These are phyloP conservation scores for Australoheros scitulus DNA, from an alignment of 2,113 vertebrate genomes.

Conservation along the genomic window DNA sequence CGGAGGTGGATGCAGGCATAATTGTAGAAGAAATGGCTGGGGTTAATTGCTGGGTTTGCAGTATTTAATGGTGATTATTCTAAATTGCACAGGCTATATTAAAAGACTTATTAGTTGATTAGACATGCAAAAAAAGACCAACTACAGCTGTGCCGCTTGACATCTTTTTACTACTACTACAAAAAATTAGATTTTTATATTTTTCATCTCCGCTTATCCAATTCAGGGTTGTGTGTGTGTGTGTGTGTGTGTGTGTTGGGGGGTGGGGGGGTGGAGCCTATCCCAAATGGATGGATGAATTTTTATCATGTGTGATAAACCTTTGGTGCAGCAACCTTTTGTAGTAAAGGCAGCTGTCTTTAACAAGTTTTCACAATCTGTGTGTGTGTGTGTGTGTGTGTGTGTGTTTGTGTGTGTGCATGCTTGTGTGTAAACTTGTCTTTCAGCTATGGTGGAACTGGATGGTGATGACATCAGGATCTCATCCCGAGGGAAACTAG, in stretches of 20 bases:
- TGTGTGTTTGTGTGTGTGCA: neutral
- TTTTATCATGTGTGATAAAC: neutral
- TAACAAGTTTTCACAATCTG: neutral
- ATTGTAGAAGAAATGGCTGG: slow-evolving; percentile 49
- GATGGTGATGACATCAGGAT: slow-evolving; percentile 93
- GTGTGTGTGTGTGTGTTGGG: no score
- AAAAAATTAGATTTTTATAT: neutral
- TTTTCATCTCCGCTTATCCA: neutral
- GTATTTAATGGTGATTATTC: slow-evolving; percentile 43
- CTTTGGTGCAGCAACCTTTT: neutral
- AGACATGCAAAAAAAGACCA: slow-evolving; percentile 28
- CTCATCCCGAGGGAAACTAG: slow-evolving; percentile 91
- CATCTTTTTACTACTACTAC: neutral
- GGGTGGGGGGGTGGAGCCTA: no score
- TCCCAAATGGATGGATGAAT: neutral
- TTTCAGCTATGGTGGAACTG: slow-evolving; percentile 93
- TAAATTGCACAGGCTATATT: slow-evolving; percentile 52
- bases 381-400: slow-evolving; percentile 6
- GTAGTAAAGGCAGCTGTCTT: neutral
- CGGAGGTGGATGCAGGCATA: slow-evolving; percentile 44
- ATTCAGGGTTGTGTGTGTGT: no score
- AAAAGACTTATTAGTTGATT: slow-evolving; percentile 54
- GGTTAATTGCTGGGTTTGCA: slow-evolving; percentile 66
- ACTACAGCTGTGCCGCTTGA: neutral
- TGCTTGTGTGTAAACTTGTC: slow-evolving; percentile 10